These are phyloP conservation scores for Acropora yongei DNA, from an alignment of 64 coral and sea anemone genomes.

Conservation along the genomic window DNA sequence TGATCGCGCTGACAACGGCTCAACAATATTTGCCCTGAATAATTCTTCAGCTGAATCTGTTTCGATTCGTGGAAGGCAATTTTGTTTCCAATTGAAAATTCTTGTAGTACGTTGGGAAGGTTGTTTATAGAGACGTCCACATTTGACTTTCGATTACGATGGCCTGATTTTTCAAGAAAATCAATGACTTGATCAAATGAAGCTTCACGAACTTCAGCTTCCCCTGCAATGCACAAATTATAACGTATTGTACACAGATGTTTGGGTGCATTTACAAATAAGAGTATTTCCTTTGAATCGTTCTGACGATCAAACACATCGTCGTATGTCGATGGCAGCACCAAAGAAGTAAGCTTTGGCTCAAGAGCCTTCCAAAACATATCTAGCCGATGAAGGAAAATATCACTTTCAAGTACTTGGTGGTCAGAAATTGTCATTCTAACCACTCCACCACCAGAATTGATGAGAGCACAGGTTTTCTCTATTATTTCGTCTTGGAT, in stretches of 20 bases:
- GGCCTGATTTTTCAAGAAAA: not conserved
- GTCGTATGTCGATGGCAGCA: not conserved
- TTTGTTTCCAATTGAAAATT: not conserved
- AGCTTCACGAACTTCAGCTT: not conserved
- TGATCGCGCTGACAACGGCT: not conserved
- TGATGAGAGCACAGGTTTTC: no score
- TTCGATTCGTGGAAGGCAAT: not conserved
- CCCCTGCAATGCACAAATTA: not conserved
- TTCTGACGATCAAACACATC: not conserved
- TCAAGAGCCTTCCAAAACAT: not conserved
- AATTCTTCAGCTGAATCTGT: not conserved
- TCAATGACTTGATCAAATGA: not conserved
- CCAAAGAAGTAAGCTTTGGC: not conserved
- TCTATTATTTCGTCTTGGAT: no score
- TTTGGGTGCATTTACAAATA: constrained; percentile 3
- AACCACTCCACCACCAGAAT: no score
- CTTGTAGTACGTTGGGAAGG: not conserved
- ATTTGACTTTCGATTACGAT: not conserved
- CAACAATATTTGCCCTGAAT: not conserved
- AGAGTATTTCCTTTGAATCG: not conserved
- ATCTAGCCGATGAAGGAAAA: not conserved
- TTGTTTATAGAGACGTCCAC: not conserved
- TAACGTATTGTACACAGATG: not conserved
- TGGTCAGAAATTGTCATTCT: not conserved
- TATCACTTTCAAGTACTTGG: not conserved